A percentile compares a stretch with the other conserved stretches of the same genome.
These are phyloP conservation scores for Syrista parreyssii DNA, from an alignment of 2,888 invertebrate genomes.

Conservation along the genomic window DNA sequence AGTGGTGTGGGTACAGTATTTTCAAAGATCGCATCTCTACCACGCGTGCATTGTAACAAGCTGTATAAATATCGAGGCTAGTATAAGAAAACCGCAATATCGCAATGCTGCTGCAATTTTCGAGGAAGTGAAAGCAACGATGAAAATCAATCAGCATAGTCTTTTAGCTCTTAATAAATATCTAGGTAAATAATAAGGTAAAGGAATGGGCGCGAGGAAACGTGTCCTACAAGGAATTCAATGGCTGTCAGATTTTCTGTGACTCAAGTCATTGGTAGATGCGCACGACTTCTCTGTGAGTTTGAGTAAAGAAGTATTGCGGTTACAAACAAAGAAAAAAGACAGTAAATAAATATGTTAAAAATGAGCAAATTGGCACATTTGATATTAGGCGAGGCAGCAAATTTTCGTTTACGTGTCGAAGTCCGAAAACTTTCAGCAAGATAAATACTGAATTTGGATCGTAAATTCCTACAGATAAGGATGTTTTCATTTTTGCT, in stretches of 20 bases:
- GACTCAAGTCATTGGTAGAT: neutral
- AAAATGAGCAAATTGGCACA: neutral
- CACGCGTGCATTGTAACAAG: neutral
- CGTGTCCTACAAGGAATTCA: neutral
- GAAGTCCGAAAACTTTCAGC: neutral
- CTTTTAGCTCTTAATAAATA: slow-evolving; percentile 57
- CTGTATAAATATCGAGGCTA: neutral
- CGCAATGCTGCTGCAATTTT: neutral
- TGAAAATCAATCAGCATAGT: slow-evolving; percentile 29
- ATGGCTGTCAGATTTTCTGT: neutral
- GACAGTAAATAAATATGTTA: neutral
- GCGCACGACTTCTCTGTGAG: neutral
- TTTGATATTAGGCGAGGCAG: neutral
- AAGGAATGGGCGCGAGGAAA: slow-evolving; percentile 51
- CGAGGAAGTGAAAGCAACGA: neutral
- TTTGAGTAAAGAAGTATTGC: neutral
- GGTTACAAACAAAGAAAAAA: neutral
- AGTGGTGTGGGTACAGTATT: neutral
- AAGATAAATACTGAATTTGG: neutral
- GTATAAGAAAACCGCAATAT: neutral
- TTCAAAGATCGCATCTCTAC: neutral
- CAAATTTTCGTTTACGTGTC: neutral
- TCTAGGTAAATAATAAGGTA: slow-evolving; percentile 35
- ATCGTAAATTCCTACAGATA: neutral
- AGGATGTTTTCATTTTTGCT: neutral